Conservation (phyloP, 2,888 invertebrate genomes). For the Alloplasta piceator region DNA sequence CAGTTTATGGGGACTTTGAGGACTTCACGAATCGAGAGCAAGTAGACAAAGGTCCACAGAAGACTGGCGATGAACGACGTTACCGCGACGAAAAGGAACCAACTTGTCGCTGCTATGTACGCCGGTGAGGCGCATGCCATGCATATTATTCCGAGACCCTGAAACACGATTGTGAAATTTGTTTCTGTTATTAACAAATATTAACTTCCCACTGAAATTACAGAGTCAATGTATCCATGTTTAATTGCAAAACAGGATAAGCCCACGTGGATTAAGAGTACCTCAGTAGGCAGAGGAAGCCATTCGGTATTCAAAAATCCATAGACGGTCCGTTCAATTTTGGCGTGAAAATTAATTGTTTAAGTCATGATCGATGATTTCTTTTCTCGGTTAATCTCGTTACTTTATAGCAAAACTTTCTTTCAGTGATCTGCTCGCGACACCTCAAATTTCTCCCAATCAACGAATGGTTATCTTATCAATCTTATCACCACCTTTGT, state of each 20-base stretch:
- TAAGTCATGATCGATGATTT: no score
- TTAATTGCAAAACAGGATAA: conserved; percentile 52
- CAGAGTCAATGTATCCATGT: conserved; percentile 16
- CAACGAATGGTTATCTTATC: no score
- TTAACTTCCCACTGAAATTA: conserved; percentile 39
- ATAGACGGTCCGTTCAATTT: no score
- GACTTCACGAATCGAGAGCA: conserved; percentile 91
- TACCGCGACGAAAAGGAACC: conserved; percentile 94
- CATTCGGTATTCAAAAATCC: not conserved
- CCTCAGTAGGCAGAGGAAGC: conserved; percentile 41
- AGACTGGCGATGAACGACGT: conserved; percentile 92
- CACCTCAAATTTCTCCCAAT: no score
- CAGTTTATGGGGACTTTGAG: conserved; percentile 91
- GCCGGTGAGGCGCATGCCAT: conserved; percentile 92
- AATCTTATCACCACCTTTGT: no score
- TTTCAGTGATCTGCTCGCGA: no score
- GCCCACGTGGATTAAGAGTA: conserved; percentile 51
- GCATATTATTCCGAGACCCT: conserved; percentile 93
- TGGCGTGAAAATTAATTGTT: no score
- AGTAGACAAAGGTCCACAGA: conserved; percentile 91
- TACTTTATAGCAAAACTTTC: no score
- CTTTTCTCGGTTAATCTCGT: no score
- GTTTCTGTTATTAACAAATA: conserved; percentile 32
- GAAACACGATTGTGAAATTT: conserved; percentile 81
- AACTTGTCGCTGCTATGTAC: conserved; percentile 87